A percentile compares a stretch with the other conserved stretches of the same genome.
phyloP scores from a whole-genome alignment of 2,113 vertebrate genomes.

The Tachysurus fulvidraco region DNA sequence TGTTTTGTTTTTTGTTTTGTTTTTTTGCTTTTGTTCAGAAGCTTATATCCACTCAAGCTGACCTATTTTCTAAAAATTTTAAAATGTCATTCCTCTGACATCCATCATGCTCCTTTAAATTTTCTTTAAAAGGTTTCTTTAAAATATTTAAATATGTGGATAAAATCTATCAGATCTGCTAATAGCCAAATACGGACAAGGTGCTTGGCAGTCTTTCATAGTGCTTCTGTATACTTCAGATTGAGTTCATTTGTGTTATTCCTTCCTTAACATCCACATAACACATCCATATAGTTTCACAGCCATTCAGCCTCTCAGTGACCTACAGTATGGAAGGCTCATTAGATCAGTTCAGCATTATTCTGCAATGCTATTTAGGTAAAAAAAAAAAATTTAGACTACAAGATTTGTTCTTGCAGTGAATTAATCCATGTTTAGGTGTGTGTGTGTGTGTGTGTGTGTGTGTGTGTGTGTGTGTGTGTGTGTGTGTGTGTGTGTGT shows the following conservation, averaged over 20 bases:
- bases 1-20: too few relatives aligned
- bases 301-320: slow-evolving; percentile 12
- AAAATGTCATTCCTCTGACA: neutral
- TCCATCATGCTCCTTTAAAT: neutral
- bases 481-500: slow-evolving; percentile 41
- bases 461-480: slow-evolving; percentile 23
- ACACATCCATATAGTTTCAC: neutral
- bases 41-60: neutral
- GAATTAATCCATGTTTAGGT: neutral
- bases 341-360: slow-evolving; percentile 24
- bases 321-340: slow-evolving; percentile 28
- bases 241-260: slow-evolving; percentile 31
- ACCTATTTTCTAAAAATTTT: neutral
- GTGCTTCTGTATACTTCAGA: slow-evolving; percentile 37
- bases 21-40: slow-evolving; percentile 26
- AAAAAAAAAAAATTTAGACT: neutral
- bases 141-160: too few relatives aligned
- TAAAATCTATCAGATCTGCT: neutral
- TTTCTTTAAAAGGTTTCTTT: too few relatives aligned
- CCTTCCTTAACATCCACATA: slow-evolving; percentile 34
- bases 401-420: neutral
- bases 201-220: slow-evolving; percentile 19
- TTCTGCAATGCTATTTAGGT: slow-evolving; percentile 26
- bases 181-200: slow-evolving; percentile 56
- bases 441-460: slow-evolving; percentile 48